A percentile compares a stretch with the other conserved stretches of the same genome.
phyloP scores from a whole-genome alignment of 2,797 vertebrate species.

The Selene dorsalis region DNA sequence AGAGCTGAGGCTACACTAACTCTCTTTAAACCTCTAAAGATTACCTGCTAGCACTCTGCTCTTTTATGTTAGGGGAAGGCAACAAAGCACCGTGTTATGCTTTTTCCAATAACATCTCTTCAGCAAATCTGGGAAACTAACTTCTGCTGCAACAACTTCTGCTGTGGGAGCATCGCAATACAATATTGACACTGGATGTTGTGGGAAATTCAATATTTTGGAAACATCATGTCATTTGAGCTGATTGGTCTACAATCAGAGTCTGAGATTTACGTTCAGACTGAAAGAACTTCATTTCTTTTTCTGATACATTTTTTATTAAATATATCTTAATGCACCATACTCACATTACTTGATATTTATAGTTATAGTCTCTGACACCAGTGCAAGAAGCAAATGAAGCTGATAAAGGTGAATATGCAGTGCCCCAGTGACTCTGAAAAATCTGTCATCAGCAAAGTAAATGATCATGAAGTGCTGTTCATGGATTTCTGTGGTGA shows the following conservation, averaged over 20 bases:
- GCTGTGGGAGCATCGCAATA: background rate
- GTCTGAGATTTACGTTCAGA: background rate
- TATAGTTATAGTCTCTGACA: background rate
- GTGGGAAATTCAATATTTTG: background rate
- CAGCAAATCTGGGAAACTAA: background rate
- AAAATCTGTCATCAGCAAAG: conserved; percentile 46
- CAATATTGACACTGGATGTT: conserved; percentile 7
- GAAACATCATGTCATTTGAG: background rate
- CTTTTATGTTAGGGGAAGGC: background rate
- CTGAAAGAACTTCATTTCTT: background rate
- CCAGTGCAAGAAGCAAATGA: conserved; percentile 25
- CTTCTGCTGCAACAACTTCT: background rate
- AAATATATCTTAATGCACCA: too few relatives aligned
- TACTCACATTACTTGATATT: background rate
- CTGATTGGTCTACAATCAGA: background rate
- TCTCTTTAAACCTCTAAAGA: conserved; percentile 30
- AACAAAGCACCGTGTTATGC: background rate
- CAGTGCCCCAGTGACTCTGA: conserved; percentile 19
- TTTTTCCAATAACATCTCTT: conserved; percentile 12
- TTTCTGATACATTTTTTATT: too few relatives aligned
- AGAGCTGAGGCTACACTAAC: conserved; percentile 8
- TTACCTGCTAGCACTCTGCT: conserved; percentile 20
- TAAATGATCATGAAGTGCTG: conserved; percentile 39
- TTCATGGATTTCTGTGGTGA: conserved; percentile 9
- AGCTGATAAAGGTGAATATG: conserved; percentile 24